A percentile compares a stretch with the other conserved stretches of the same genome.
Evolutionary conservation across 2,797 vertebrate genomes (phyloP).

Genomic region (Phataginus tetradactyla): DNA sequence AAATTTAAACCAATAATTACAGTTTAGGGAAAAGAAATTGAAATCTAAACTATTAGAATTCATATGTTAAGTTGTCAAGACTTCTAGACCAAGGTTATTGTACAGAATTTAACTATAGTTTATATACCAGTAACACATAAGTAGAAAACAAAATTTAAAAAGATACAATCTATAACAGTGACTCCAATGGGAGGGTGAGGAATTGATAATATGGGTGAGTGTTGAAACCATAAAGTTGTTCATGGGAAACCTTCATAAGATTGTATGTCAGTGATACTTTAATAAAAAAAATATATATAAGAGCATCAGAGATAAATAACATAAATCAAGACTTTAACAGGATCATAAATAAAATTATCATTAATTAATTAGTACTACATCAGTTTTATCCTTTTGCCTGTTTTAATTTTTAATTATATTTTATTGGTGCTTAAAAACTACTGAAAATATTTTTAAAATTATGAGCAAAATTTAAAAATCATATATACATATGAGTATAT

Average conservation of each 20-base stretch:
- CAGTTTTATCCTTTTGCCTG: constrained; percentile 9
- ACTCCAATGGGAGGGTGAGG: no score
- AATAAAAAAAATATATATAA: not conserved
- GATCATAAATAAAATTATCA: constrained; percentile 26
- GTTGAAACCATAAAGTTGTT: no score
- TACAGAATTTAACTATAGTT: constrained; percentile 9
- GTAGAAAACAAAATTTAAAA: not conserved
- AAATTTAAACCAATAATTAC: not conserved
- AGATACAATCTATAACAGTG: not conserved
- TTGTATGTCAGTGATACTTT: no score
- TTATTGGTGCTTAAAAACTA: constrained; percentile 26
- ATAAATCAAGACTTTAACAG: not conserved
- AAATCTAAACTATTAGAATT: not conserved
- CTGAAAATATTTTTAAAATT: not conserved
- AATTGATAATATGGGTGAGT: no score
- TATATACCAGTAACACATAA: not conserved
- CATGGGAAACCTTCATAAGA: no score
- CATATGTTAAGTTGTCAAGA: not conserved
- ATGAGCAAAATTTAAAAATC: constrained; percentile 12
- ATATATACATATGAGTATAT: not conserved
- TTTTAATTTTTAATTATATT: constrained; percentile 17
- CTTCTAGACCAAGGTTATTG: not conserved
- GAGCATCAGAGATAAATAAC: not conserved
- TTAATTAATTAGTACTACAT: not conserved
- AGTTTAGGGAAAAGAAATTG: not conserved